Evolutionary conservation across 2,888 invertebrate species (phyloP).

Genomic region (Himalopsyche anomala): DNA sequence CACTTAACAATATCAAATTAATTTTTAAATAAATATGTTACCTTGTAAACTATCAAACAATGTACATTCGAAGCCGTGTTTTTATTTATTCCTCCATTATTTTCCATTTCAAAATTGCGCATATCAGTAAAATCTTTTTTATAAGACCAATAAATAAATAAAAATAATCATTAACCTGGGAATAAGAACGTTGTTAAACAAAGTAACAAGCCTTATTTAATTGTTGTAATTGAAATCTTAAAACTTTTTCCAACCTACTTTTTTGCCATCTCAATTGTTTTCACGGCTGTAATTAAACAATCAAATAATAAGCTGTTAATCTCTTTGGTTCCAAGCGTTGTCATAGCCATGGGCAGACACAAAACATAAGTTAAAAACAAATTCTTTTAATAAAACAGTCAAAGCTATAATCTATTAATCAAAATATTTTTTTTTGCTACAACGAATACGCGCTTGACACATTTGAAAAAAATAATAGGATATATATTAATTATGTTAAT

Average conservation of each 20-base stretch:
- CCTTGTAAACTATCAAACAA: no score
- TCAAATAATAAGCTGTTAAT: slow-evolving; percentile 31
- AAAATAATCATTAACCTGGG: slow-evolving; percentile 31
- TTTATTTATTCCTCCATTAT: slow-evolving; percentile 16
- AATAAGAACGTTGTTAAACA: not conserved
- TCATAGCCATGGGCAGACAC: slow-evolving; percentile 28
- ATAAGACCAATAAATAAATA: slow-evolving; percentile 9
- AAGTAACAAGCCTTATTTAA: not conserved
- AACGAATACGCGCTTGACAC: no score
- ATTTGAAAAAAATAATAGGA: no score
- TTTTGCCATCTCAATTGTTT: slow-evolving; percentile 13
- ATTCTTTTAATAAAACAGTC: slow-evolving; percentile 12
- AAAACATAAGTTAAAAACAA: not conserved
- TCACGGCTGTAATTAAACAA: slow-evolving; percentile 31
- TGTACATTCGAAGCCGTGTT: not conserved
- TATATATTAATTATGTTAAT: no score
- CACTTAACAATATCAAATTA: no score
- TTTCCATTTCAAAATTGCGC: not conserved
- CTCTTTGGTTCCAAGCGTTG: not conserved
- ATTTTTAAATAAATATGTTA: no score
- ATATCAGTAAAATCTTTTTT: slow-evolving; percentile 4
- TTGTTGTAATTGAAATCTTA: slow-evolving; percentile 20
- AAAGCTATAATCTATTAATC: slow-evolving; percentile 17
- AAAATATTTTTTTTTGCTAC: not conserved
- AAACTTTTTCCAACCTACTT: slow-evolving; percentile 32